These are phyloP conservation scores for Aphelocoma coerulescens DNA, from an alignment of 2,113 vertebrate species.

Conservation along the genomic window DNA sequence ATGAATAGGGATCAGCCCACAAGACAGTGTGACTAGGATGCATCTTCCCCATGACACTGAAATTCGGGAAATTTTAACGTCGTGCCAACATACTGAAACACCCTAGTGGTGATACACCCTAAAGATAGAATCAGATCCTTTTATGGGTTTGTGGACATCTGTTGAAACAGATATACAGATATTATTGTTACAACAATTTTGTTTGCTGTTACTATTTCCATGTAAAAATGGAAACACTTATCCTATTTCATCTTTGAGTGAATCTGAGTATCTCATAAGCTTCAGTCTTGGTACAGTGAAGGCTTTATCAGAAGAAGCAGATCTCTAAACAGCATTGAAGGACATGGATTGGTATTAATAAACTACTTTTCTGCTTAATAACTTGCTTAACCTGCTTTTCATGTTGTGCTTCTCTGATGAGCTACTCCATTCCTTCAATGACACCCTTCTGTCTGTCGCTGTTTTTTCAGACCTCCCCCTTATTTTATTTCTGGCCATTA, in stretches of 20 bases:
- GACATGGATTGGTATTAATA: neutral
- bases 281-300: neutral
- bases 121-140: neutral
- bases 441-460: neutral
- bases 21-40: neutral
- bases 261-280: neutral
- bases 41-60: neutral
- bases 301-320: neutral
- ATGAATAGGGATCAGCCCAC: neutral
- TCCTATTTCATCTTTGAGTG: neutral
- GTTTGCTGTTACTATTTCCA: neutral
- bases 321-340: neutral
- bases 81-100: neutral
- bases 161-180: neutral
- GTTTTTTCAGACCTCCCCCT: neutral
- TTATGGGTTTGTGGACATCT: neutral
- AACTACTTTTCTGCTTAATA: neutral
- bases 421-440: neutral
- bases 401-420: neutral
- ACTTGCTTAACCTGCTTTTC: neutral
- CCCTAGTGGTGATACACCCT: accelerated
- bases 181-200: neutral
- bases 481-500: neutral
- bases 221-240: neutral
- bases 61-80: neutral